Base-by-base conservation (phyloP, 92 coral and sea anemone species). In the Palythoa caribaeorum region DNA sequence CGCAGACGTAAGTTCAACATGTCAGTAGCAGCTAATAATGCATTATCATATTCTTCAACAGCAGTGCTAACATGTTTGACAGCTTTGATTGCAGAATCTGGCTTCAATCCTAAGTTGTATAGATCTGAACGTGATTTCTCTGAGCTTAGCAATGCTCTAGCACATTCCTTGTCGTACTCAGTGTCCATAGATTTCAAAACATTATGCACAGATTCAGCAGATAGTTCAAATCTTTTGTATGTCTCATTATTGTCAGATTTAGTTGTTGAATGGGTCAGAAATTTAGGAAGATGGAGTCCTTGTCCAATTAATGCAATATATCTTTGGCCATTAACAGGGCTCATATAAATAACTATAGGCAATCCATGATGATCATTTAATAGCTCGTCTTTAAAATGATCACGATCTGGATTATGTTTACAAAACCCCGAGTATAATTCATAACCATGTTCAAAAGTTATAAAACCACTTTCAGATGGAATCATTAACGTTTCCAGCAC, bases 151-250 rank as follows among this genome's bases (percentile, higher is more conserved):
- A 60, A 5, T 13, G 66, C 66, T 5, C 81, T 51, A 21, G 84
- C 89, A 86, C 89, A 75, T 44, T 51, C 84, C 1, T 55, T 51
- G 54, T 86, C 89, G 47, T 86, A 86, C n/a, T 86, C 81, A 9
- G 89, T 73, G 73, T 84, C 88, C 81, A 85, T 85, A 2, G 89
- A 85, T 85, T 76, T 85, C 44, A 85, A 85, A 54, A 85, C 83
- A 13, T 85, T 76, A 54, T 85, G 74, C 28, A 85, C 83, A 53
- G 73, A 74, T 40, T 85, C 69, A n/a, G 20, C 52, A 74, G 83
- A 52, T 55, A 85, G 59, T 16, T 59, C 79, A 74, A 84, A 47
- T 35, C 88, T 35, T 65, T 85, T 85, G 78, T 0, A 10, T 16
- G 88, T 53, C 9, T 85, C 35, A 14, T 12, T 54, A 44, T 85